Base-by-base conservation (phyloP, 2,888 invertebrate genomes). In the Hydriomena furcata region DNA sequence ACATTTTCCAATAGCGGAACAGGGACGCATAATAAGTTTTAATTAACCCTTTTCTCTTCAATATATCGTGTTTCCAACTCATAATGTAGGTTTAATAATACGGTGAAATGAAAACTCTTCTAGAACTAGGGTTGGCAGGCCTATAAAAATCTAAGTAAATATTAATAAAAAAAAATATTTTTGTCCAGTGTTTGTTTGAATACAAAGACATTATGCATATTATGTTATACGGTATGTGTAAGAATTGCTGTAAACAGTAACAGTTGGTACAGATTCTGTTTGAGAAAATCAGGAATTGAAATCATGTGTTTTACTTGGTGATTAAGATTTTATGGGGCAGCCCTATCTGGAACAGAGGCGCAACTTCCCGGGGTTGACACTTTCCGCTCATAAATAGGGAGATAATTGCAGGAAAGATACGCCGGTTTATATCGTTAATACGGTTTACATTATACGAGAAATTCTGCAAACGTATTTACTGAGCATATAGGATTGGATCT, bases 321-420 rank as follows among this genome's bases (percentile, higher is more conserved):
- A 52, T 57, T 30, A 20, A 34, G 53, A 43, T 35, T 28, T 17
- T 28, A 45, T 42, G 31, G 35, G 28, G 12, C 46, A 52, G 31
- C 52, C 47, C 52, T 52, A 32, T 38, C 37, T 38, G 50, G 60
- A 62, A 65, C 59, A 52, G 59, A 61, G 66, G 58, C 60, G 53
- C 60, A 63, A 67, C 65, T 69, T 71, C 73, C 76, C 71, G 75
- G 72, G 71, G 73, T 79, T 72, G 79, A 75, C 76, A 78, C 64
- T 79, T 81, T 72, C 75, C 76, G 73, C 65, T 61, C 76, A 70
- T 81, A 79, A 83, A 80, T 76, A 81, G 65, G 63, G 65, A 67
- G 73, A 81, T 82, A 82, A 83, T 83, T 83, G 76, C 73, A 71
- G 70, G 75, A 73, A 75, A 76, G 78, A 82, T 81, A 80, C 53